Conservation (phyloP, 1,140 invertebrate species). For the Conus betulinus region DNA sequence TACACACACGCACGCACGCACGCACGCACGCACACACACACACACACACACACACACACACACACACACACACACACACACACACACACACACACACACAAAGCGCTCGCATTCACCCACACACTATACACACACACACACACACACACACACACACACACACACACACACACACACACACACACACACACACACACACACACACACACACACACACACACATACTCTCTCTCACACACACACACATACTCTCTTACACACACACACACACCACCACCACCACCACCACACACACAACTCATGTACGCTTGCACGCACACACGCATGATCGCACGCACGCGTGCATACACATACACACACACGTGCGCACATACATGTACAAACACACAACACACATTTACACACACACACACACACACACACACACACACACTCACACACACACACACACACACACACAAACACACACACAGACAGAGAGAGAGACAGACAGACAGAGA, state of each 20-base stretch:
- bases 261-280: neutral
- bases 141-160: neutral
- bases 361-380: neutral
- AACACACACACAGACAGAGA: too few species aligned
- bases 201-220: neutral
- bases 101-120: neutral
- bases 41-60: constrained; percentile 18
- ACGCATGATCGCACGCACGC: neutral
- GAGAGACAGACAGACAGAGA: too few species aligned
- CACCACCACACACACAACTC: neutral
- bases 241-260: neutral
- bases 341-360: neutral
- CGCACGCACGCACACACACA: neutral
- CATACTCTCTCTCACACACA: neutral
- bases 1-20: neutral
- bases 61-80: constrained; percentile 14
- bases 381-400: too few species aligned
- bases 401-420: too few species aligned
- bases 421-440: too few species aligned
- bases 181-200: constrained; percentile 11
- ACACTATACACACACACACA: neutral
- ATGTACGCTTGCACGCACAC: neutral
- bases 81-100: constrained; percentile 22
- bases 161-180: constrained; percentile 16
- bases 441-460: neutral